Evolutionary conservation across 92 coral and sea anemone species (phyloP).

Genomic region (Desmophyllum pertusum): DNA sequence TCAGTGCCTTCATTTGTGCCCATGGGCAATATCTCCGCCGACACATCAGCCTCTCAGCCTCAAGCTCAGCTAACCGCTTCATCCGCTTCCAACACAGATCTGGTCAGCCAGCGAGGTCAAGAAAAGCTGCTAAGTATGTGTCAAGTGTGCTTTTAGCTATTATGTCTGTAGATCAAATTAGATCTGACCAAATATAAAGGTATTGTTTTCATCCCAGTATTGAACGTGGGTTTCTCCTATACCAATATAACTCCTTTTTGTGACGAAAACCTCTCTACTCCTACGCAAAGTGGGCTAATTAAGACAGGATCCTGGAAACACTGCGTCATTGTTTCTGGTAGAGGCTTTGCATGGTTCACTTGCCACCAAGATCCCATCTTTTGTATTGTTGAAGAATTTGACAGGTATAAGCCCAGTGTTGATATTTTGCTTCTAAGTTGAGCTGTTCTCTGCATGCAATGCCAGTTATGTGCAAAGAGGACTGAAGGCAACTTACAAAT

Average conservation of each 20-base stretch:
- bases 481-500: neutral
- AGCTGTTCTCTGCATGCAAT: slow-evolving; percentile 44
- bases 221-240: neutral
- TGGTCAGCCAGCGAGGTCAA: slow-evolving; percentile 49
- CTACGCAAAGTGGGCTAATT: slow-evolving; percentile 17
- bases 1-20: slow-evolving; percentile 75
- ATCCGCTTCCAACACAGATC: slow-evolving; percentile 45
- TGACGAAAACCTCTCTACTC: slow-evolving; percentile 9
- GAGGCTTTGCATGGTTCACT: slow-evolving; percentile 31
- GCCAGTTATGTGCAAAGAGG: no score
- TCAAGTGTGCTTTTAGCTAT: slow-evolving; percentile 31
- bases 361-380: neutral
- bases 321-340: neutral
- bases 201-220: slow-evolving; percentile 11
- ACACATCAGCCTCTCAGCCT: slow-evolving; percentile 46
- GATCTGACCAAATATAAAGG: slow-evolving; percentile 7
- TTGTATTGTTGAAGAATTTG: slow-evolving; percentile 18
- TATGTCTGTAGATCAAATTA: slow-evolving; percentile 35
- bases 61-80: slow-evolving; percentile 43
- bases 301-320: slow-evolving; percentile 2
- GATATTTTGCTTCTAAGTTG: slow-evolving; percentile 12
- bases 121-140: slow-evolving; percentile 79
- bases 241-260: slow-evolving; percentile 30
- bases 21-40: slow-evolving; percentile 63
- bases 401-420: slow-evolving; percentile 6